A percentile compares a stretch with the other conserved stretches of the same genome.
These are phyloP conservation scores for Tetheella fluctuosa DNA, from an alignment of 2,888 invertebrate genomes.

Conservation along the genomic window DNA sequence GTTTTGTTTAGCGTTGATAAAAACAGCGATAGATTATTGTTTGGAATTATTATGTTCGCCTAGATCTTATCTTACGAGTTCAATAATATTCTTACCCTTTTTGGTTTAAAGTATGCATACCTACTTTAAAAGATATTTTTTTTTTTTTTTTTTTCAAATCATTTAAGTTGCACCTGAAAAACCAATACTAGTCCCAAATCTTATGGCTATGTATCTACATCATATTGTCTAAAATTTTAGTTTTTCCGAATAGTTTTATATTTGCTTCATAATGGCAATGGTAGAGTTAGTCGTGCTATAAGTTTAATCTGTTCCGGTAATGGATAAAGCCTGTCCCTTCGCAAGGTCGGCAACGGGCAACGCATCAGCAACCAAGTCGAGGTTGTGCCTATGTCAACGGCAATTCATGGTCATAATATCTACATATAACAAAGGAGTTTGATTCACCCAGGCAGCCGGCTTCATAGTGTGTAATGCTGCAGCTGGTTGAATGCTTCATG, in stretches of 20 bases:
- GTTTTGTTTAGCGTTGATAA: conserved; percentile 7
- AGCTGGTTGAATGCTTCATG: not conserved
- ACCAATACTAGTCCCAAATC: no score
- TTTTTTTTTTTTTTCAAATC: no score
- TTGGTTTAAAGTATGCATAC: no score
- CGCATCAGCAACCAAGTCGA: conserved; percentile 9
- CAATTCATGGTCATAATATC: not conserved
- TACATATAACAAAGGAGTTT: not conserved
- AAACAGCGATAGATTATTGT: not conserved
- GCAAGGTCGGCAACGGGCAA: conserved; percentile 6
- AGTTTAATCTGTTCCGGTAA: conserved; percentile 2
- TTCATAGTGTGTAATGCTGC: not conserved
- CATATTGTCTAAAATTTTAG: no score
- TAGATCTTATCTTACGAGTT: no score
- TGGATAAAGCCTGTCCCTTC: conserved; percentile 6
- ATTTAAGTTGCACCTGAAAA: no score
- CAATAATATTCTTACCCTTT: not conserved
- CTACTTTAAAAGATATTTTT: no score
- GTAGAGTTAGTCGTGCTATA: not conserved
- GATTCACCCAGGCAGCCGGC: not conserved
- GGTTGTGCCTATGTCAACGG: conserved; percentile 3
- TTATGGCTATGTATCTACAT: no score
- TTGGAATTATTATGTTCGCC: not conserved
- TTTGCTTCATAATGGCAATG: not conserved
- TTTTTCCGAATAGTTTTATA: not conserved